Evolutionary conservation across 2,113 vertebrate genomes (phyloP), one percentile per base, ranked within the genome.

Genomic region (Poicephalus meyeri): DNA sequence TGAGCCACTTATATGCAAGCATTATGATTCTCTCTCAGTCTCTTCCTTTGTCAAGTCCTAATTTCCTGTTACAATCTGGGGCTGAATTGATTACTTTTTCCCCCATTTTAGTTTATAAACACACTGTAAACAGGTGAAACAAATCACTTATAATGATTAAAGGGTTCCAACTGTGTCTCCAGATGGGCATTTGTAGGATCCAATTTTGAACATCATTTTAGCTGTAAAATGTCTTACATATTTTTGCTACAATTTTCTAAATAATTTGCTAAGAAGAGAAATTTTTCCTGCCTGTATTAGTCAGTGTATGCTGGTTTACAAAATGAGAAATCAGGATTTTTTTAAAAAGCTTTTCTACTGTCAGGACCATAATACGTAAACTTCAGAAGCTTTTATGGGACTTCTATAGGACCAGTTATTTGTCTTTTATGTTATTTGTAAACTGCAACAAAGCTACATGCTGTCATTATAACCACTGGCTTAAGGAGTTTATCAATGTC

Each of bases 121-220:
- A 71, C 26, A 31, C 25, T 55, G 41, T 44, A 74, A 91, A 73
- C 31, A 96, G 73, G 86, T 68, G 64, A 95, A 93, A 86, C 47
- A 93, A 97, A 81, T 52, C 60, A 88, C 42, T 95, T 66, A 20
- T 10, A 23, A 88, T 88, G 77, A 86, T 92, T 94, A 90, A 96
- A 83, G 86, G 18, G 39, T 90, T 96, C 76, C 39, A 86, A 49
- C 52, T 93, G 69, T 64, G 70, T 52, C 44, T 86, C 55, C 83
- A 88, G 77, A 86, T 64, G 35, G 41, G 80, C 50, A 83, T 80
- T 71, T 84, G 50, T 41, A 94, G 20, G 17, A 94, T 68, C 55
- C 80, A 88, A 65, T 93, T 91, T 76, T 74, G 35, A 95, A 68
- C 24, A 60, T 13, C 0, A 5, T 85, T 87, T 79, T 92, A 23